Conservation (phyloP, 2,888 invertebrate genomes). For the Meloe dianella region DNA sequence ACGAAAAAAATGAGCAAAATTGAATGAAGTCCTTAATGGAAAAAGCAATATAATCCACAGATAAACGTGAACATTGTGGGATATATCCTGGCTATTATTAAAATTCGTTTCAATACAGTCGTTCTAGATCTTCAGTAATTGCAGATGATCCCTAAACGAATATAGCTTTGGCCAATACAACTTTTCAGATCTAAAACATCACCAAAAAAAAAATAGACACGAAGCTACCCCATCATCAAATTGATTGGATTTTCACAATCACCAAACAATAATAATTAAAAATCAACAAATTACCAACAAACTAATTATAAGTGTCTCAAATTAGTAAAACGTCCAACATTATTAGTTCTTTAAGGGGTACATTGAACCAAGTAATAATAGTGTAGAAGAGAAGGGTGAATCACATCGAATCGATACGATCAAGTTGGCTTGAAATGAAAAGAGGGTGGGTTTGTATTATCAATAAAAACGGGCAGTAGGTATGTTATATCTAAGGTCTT, state of each 20-base stretch:
- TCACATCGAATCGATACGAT: constrained; percentile 12
- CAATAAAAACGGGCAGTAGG: not conserved
- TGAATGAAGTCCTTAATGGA: constrained; percentile 8
- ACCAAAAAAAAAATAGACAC: too few species aligned
- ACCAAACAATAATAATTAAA: not conserved
- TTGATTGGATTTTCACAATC: too few species aligned
- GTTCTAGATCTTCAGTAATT: constrained; percentile 14
- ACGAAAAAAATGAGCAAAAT: not conserved
- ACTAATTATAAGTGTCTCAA: not conserved
- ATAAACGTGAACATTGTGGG: not conserved
- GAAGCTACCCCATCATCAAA: not conserved
- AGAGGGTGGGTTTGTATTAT: not conserved
- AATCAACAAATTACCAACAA: not conserved
- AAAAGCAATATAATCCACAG: constrained; percentile 3
- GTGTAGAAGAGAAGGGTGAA: not conserved
- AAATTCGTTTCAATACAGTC: constrained; percentile 16
- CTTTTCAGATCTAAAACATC: not conserved
- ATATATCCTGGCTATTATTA: constrained; percentile 5
- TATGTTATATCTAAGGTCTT: not conserved
- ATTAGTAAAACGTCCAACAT: not conserved
- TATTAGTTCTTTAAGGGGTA: constrained; percentile 5
- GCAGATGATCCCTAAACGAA: constrained; percentile 9
- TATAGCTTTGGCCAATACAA: not conserved
- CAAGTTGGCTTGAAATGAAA: constrained; percentile 11
- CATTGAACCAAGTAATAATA: constrained; percentile 5